Percentiles rank a stretch among this genome's conserved stretches.
phyloP scores from a whole-genome alignment of 2,797 vertebrate genomes.

The Argyrosomus regius region DNA sequence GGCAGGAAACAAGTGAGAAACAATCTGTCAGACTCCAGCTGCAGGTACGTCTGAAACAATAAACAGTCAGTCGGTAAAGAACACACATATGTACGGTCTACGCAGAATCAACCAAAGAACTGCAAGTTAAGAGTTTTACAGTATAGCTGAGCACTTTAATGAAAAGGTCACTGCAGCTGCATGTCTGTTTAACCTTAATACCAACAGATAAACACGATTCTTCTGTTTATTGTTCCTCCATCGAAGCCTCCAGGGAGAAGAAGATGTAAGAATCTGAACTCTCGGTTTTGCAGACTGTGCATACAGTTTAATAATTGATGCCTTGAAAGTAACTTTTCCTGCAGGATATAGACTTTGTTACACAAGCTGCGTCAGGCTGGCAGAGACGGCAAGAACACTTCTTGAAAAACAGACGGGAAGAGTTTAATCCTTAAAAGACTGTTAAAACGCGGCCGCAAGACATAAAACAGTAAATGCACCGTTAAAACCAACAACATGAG shows the following conservation, averaged over 20 bases:
- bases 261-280: constrained; percentile 4
- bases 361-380: constrained; percentile 33
- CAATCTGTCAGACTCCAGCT: constrained; percentile 1
- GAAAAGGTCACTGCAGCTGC: background rate
- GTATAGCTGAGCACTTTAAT: no score
- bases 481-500: background rate
- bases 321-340: constrained; percentile 49
- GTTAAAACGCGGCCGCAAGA: background rate
- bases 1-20: background rate
- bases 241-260: background rate
- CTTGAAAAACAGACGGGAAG: background rate
- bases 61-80: background rate
- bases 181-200: background rate
- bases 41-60: background rate
- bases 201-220: background rate
- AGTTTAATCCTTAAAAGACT: background rate
- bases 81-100: no score
- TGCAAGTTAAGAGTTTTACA: background rate
- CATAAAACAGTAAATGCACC: background rate
- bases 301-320: constrained; percentile 62
- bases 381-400: constrained; percentile 10
- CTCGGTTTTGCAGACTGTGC: constrained; percentile 45
- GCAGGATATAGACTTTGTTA: constrained; percentile 56
- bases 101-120: background rate
- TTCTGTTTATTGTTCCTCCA: background rate